Conservation (phyloP, 2,113 vertebrate species). For the Dryoscopus gambensis region DNA sequence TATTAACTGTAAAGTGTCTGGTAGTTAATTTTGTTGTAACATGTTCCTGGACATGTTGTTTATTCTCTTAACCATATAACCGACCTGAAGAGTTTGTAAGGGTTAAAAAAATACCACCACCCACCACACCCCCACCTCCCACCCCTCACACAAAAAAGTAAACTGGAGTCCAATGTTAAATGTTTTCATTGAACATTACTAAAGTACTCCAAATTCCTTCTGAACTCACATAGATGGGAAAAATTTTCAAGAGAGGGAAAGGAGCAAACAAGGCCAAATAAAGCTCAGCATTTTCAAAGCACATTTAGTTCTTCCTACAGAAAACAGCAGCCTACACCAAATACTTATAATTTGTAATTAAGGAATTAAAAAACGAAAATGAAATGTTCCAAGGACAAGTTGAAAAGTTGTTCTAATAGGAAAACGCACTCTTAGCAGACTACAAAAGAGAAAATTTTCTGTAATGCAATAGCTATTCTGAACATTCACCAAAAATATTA, state of each 20-base stretch:
- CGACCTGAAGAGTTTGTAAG: neutral
- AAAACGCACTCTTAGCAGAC: neutral
- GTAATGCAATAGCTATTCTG: neutral
- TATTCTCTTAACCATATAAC: neutral
- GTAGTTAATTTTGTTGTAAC: neutral
- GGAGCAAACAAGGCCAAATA: neutral
- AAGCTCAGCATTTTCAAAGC: neutral
- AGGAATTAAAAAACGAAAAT: slow-evolving; percentile 18
- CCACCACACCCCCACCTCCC: neutral
- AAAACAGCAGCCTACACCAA: neutral
- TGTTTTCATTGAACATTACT: neutral
- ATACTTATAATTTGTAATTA: slow-evolving; percentile 12
- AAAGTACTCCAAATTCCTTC: neutral
- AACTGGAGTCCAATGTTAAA: neutral
- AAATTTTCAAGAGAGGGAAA: neutral
- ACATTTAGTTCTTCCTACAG: neutral
- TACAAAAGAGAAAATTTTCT: neutral
- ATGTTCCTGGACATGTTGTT: neutral
- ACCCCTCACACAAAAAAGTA: neutral
- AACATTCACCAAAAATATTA: slow-evolving; percentile 21
- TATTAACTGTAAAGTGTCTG: neutral
- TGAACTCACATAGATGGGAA: neutral
- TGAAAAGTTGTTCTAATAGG: slow-evolving; percentile 9
- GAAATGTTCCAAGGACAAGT: slow-evolving; percentile 19
- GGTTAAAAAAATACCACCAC: neutral